These are phyloP conservation scores for Camponotus fellah DNA, from an alignment of 2,888 invertebrate genomes.

Conservation along the genomic window DNA sequence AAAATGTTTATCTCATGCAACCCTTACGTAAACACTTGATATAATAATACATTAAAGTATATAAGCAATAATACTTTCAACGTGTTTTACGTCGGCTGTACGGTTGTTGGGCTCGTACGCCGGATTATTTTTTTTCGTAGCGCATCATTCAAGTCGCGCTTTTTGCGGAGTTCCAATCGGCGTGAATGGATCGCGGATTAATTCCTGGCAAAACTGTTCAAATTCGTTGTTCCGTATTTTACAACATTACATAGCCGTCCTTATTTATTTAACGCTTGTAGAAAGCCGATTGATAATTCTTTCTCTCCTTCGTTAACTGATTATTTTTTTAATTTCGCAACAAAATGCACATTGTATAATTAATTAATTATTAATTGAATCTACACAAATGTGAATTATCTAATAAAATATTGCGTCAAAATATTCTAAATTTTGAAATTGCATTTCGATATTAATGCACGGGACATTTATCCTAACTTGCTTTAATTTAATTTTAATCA, in stretches of 20 bases:
- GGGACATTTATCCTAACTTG: not conserved
- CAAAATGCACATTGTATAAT: not conserved
- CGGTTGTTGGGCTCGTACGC: not conserved
- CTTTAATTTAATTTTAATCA: not conserved
- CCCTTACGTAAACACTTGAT: slow-evolving; percentile 76
- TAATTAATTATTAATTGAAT: not conserved
- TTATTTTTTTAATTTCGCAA: not conserved
- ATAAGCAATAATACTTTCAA: slow-evolving; percentile 85
- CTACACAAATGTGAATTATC: not conserved
- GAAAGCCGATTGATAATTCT: not conserved
- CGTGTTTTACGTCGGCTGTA: slow-evolving; percentile 74
- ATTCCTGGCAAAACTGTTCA: slow-evolving; percentile 9
- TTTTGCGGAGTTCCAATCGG: slow-evolving; percentile 28
- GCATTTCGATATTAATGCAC: not conserved
- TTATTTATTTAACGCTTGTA: not conserved
- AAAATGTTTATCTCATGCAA: slow-evolving; percentile 69
- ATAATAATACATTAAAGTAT: slow-evolving; percentile 81
- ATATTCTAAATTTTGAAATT: not conserved
- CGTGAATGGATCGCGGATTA: not conserved
- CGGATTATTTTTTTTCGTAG: not conserved
- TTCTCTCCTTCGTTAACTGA: not conserved
- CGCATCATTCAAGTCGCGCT: slow-evolving; percentile 9
- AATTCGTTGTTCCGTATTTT: slow-evolving; percentile 30
- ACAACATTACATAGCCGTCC: not conserved
- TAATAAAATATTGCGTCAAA: not conserved